Evolutionary conservation across 1,140 invertebrate species (phyloP), one percentile per base, ranked within the genome.

Genomic region (Odontomachus brunneus): DNA sequence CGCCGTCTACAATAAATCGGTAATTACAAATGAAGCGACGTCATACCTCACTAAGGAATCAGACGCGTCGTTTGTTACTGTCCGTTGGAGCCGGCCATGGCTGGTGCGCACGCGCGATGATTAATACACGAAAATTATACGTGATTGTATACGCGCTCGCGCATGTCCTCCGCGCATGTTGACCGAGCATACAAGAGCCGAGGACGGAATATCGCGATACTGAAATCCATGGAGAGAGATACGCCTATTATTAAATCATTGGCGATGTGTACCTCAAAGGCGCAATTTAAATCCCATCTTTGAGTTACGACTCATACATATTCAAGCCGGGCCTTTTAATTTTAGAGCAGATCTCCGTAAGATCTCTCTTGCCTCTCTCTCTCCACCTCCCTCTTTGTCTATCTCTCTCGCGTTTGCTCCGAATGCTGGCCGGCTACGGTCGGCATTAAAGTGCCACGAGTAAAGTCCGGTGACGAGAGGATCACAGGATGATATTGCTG

Each of bases 221-320:
- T 57, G 51, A 51, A 69, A 78, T 78, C 69, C 7, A 51, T 44
- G 67, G 75, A 78, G 38, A 33, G 29, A 44, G 38, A 44, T 11
- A 44, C 69, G 59, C 75, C 49, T 69, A 65, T 78, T 78, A 78
- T 78, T 78, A 78, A 78, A 78, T 78, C 75, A 69, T 78, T 44
- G 75, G 14, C 63, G 63, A 44, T 26, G 51, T 26, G 51, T 78
- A 57, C 49, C 22, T 69, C 75, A 48, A 69, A 69, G 69, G 51
- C 63, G 75, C 63, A 78, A 78, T 69, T 78, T 78, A 67, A 67
- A 78, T 78, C 74, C 38, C 74, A 78, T 78, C 63, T 78, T 67
- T 78, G 74, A 67, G 63, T 19, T 19, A 78, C 60, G 65, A 76
- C 74, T 78, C 74, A 67, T 78, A 55, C 74, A 78, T 78, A 78